Percentiles rank a stretch among this genome's conserved stretches.
phyloP scores from a whole-genome alignment of 2,888 invertebrate species.

The Gibbula magus region DNA sequence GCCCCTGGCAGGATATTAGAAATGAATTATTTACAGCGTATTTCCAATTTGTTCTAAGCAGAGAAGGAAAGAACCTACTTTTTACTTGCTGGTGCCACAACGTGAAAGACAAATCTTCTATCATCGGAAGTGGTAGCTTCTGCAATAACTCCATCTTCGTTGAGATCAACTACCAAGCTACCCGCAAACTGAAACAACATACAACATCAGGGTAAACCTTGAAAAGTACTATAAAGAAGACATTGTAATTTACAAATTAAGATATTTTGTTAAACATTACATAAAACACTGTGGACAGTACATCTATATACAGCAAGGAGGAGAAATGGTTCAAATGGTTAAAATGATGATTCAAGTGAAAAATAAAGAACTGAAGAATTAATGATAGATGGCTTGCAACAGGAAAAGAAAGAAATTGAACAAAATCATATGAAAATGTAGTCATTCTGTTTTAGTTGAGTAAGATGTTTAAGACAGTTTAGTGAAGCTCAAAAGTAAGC shows the following conservation, averaged over 20 bases:
- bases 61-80: constrained; percentile 63
- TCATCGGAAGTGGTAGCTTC: constrained; percentile 75
- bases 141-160: constrained; percentile 71
- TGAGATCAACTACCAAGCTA: constrained; percentile 74
- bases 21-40: too few relatives aligned
- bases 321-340: neutral
- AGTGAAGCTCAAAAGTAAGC: neutral
- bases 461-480: too few relatives aligned
- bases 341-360: neutral
- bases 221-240: neutral
- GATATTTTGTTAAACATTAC: neutral
- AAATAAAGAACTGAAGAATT: neutral
- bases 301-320: too few relatives aligned
- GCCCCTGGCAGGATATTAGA: too few relatives aligned
- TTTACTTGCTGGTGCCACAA: constrained; percentile 70
- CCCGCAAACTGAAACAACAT: constrained; percentile 72
- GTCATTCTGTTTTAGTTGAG: too few relatives aligned
- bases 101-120: constrained; percentile 75
- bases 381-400: neutral
- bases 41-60: neutral
- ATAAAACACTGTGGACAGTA: too few relatives aligned
- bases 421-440: too few relatives aligned
- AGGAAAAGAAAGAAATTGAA: neutral
- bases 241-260: neutral
- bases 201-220: neutral